phyloP scores from a whole-genome alignment of 2,113 vertebrate genomes.

The Xerus inauris region DNA sequence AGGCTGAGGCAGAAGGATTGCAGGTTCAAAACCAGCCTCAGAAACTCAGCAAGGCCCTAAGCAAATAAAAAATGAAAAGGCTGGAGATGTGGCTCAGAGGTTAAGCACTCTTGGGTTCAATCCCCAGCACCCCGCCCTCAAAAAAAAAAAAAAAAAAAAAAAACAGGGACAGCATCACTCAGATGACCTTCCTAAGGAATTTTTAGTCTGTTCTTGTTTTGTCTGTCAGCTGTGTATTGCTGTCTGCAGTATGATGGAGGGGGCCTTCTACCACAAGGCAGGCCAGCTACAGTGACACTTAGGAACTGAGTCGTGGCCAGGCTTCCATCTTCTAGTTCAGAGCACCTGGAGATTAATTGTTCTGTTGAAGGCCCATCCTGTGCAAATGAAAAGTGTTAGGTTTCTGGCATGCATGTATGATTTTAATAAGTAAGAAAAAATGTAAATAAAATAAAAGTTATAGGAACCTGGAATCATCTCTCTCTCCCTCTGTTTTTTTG shows the following conservation, averaged over 20 bases:
- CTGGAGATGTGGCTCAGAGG: no score
- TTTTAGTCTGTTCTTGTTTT: background rate
- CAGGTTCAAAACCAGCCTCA: no score
- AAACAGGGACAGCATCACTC: no score
- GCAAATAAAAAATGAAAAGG: no score
- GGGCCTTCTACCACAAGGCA: background rate
- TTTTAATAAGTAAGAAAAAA: slow-evolving; percentile 29
- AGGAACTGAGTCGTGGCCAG: background rate
- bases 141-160: no score
- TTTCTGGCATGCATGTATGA: background rate
- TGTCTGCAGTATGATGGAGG: background rate
- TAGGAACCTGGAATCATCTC: background rate
- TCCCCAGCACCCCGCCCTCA: no score
- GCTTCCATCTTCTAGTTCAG: background rate
- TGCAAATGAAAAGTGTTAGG: background rate
- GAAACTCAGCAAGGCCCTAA: no score
- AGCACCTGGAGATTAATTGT: background rate
- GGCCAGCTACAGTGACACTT: background rate
- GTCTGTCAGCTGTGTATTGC: background rate
- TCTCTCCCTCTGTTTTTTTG: background rate
- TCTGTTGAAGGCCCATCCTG: background rate
- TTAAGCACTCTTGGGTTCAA: no score
- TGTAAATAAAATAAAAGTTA: background rate
- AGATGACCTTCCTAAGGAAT: background rate
- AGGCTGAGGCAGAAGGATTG: no score